Percentiles rank a stretch among this genome's conserved stretches.
Conservation (phyloP, 2,888 invertebrate genomes). For the Adineta ricciae region DNA sequence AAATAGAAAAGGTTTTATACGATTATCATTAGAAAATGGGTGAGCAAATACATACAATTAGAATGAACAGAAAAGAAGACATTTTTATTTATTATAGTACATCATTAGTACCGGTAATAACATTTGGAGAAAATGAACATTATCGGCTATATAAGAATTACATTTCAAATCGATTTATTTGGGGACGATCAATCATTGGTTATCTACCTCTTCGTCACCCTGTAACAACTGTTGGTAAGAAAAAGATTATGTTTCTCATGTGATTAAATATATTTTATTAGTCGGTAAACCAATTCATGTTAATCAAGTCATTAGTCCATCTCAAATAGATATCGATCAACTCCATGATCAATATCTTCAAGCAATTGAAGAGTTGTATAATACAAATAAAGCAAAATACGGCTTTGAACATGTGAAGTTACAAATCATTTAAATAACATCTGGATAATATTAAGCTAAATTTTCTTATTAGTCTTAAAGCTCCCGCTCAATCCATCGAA, state of each 20-base stretch:
- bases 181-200: not conserved
- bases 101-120: not conserved
- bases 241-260: no score
- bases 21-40: not conserved
- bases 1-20: not conserved
- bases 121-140: constrained; percentile 7
- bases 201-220: not conserved
- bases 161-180: not conserved
- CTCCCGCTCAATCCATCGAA: no score
- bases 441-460: no score
- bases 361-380: not conserved
- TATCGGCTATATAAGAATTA: not conserved
- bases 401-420: not conserved
- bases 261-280: not conserved
- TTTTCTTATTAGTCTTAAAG: no score
- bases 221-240: not conserved
- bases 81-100: not conserved
- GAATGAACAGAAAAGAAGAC: no score
- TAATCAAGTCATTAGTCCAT: not conserved
- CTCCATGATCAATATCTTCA: not conserved
- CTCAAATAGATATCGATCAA: not conserved
- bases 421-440: not conserved
- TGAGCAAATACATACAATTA: not conserved
- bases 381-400: not conserved
- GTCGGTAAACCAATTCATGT: not conserved